These are phyloP conservation scores for Agrenia bidenticulata DNA, from an alignment of 2,888 invertebrate genomes.

Conservation along the genomic window DNA sequence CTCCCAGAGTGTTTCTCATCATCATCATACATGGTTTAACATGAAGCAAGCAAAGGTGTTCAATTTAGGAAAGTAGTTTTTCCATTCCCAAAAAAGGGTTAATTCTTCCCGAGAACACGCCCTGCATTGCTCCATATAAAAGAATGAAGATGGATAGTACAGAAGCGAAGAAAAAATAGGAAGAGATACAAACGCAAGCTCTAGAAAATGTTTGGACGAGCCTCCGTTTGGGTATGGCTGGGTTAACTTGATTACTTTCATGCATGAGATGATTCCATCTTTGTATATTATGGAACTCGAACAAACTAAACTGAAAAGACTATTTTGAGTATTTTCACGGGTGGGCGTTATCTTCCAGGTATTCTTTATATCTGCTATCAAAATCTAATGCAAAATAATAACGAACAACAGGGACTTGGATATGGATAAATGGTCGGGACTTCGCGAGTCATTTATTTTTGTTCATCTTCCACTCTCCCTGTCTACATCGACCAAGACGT, in stretches of 20 bases:
- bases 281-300: constrained; percentile 15
- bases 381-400: constrained; percentile 14
- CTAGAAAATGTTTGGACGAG: constrained; percentile 2
- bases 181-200: neutral
- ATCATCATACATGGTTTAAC: neutral
- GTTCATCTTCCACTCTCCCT: constrained; percentile 16
- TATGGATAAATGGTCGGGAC: constrained; percentile 24
- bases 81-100: constrained; percentile 12
- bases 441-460: constrained; percentile 44
- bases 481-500: neutral
- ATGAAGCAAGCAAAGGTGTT: constrained; percentile 15
- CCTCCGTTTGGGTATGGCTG: constrained; percentile 16
- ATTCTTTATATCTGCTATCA: neutral
- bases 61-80: constrained; percentile 23
- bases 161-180: constrained; percentile 8
- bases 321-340: neutral
- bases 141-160: constrained; percentile 8
- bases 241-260: constrained; percentile 21
- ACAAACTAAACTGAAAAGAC: neutral
- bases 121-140: constrained; percentile 13
- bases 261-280: constrained; percentile 22
- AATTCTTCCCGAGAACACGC: constrained; percentile 17
- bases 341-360: constrained; percentile 14
- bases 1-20: constrained; percentile 13
- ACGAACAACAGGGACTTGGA: constrained; percentile 2